phyloP scores from a whole-genome alignment of 2,888 invertebrate genomes.

The Lacanobia wlatinum region DNA sequence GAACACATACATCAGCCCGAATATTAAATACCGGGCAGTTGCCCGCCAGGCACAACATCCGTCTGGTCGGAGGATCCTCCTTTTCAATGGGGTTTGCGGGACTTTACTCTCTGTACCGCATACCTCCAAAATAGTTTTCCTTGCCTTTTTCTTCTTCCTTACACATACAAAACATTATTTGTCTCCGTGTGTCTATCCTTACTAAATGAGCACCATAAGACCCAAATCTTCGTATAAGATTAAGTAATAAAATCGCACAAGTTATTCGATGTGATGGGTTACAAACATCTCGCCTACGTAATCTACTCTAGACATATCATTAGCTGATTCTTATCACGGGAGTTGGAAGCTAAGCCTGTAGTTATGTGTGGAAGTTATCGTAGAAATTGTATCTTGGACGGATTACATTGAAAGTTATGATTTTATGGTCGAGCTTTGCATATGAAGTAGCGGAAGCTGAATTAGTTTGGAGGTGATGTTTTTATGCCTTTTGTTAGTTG shows the following conservation, averaged over 20 bases:
- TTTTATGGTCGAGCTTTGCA: constrained; percentile 10
- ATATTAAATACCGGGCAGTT: too few species aligned
- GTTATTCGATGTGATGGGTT: constrained; percentile 10
- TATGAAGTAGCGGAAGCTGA: not conserved
- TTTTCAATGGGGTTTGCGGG: too few species aligned
- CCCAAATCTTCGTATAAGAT: constrained; percentile 4
- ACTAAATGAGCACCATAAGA: not conserved
- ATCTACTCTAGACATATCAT: too few species aligned
- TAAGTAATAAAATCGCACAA: constrained; percentile 41
- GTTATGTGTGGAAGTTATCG: constrained; percentile 16
- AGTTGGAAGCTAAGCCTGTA: constrained; percentile 42
- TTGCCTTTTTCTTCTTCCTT: not conserved
- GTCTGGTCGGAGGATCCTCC: too few species aligned
- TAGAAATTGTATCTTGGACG: not conserved
- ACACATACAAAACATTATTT: not conserved
- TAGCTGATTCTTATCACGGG: constrained; percentile 42
- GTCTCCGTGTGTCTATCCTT: not conserved
- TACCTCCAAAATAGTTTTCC: too few species aligned
- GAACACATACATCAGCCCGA: too few species aligned
- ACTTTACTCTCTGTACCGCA: too few species aligned
- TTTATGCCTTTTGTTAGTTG: not conserved
- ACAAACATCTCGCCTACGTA: constrained; percentile 46
- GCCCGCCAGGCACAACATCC: too few species aligned
- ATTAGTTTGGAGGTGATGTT: not conserved
- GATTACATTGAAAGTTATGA: constrained; percentile 20